Conservation (phyloP, 2,797 vertebrate genomes). For the Cyprinella venusta region DNA sequence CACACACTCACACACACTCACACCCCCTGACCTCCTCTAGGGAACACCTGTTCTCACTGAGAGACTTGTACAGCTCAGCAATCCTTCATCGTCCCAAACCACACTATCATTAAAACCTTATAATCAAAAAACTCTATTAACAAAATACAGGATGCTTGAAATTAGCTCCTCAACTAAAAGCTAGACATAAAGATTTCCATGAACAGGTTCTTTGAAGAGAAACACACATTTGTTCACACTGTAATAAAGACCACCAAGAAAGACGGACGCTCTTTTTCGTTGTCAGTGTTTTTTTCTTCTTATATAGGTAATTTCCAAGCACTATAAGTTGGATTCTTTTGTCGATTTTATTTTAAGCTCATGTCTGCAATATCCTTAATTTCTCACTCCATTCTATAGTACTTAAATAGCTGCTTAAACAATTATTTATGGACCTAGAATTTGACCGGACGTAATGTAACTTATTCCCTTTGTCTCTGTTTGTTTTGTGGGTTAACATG, state of each 20-base stretch:
- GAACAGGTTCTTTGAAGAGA: background rate
- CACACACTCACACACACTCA: constrained; percentile 4
- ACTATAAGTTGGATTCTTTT: background rate
- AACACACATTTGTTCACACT: background rate
- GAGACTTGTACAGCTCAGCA: constrained; percentile 53
- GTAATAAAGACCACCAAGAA: constrained; percentile 8
- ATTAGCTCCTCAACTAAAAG: background rate
- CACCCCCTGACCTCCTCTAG: constrained; percentile 14
- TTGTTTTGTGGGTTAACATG: background rate
- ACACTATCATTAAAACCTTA: constrained; percentile 28
- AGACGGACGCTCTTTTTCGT: background rate
- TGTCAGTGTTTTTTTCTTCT: background rate
- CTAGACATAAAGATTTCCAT: background rate
- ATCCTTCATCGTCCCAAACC: constrained; percentile 18
- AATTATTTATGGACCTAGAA: background rate
- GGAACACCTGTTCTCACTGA: constrained; percentile 58
- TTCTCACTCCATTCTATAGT: background rate
- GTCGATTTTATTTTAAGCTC: constrained; percentile 4
- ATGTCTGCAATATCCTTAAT: background rate
- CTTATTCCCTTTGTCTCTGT: background rate
- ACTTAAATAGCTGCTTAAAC: background rate
- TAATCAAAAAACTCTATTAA: constrained; percentile 27
- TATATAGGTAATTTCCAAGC: background rate
- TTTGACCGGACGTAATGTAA: background rate
- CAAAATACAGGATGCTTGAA: constrained; percentile 27